Evolutionary conservation across 2,797 vertebrate species (phyloP), one percentile per base, ranked within the genome.

Genomic region (Margarornis squamiger): DNA sequence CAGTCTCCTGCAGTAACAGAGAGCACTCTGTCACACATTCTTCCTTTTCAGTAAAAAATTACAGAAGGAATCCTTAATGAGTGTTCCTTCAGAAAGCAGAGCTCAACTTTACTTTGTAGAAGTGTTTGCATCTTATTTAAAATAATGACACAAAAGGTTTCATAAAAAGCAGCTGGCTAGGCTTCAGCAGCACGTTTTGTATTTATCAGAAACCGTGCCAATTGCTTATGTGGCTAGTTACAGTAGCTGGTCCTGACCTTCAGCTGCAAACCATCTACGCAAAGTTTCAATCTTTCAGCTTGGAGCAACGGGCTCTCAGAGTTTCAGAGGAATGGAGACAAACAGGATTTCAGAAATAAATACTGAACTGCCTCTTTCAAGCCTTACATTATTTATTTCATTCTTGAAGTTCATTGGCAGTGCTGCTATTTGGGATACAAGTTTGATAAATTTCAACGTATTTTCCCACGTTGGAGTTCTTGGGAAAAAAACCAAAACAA

Each of bases 21-120:
- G 58, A 74, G 52, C 3, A 36, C 29, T 72, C 57, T 75, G 78
- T 24, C 81, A 77, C 57, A 80, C 1, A 6, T 86, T 88, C 73
- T 81, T 81, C 80, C 61, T 54, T 83, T 82, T 77, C 81, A 75
- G 68, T 51, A 43, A 91, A 79, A 95, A 94, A 89, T 87, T 59
- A 85, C 57, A 80, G 75, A 93, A 82, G 45, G 61, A 93, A 92
- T 90, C 45, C 41, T 86, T 91, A 88, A 78, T 41, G 48, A 90
- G 22, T 2, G 7, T 30, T 94, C 81, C 63, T 68, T 94, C 78
- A 90, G 81, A 81, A 83, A 58, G 38, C 32, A 77, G 78, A 91
- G 62, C 54, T 67, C n/a, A 68, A 57, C 43, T 45, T 81, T 0
- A 2, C 39, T 88, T 91, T 72, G 63, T 13, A 83, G 58, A 68